Evolutionary conservation across 2,113 vertebrate species (phyloP).

Genomic region (Thamnophis sirtalis): DNA sequence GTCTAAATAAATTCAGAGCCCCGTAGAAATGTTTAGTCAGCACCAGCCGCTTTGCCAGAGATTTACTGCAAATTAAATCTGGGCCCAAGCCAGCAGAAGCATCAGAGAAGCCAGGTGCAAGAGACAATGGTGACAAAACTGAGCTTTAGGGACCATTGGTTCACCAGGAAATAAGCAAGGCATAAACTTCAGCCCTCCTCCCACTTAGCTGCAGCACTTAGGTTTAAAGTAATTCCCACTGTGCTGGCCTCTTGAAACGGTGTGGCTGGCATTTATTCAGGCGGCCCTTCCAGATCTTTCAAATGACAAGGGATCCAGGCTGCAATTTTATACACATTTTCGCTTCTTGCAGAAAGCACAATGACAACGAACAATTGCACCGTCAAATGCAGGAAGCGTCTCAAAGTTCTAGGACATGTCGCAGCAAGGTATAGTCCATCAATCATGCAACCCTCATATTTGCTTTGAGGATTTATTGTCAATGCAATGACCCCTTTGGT

Average conservation of each 20-base stretch:
- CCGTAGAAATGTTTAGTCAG: conserved; percentile 41
- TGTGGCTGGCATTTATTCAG: not conserved
- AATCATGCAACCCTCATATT: not conserved
- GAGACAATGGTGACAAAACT: not conserved
- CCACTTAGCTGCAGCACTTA: not conserved
- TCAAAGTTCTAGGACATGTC: not conserved
- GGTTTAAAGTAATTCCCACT: not conserved
- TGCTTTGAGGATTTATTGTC: not conserved
- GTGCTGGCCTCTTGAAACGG: not conserved
- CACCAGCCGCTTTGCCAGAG: conserved; percentile 29
- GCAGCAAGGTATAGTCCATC: not conserved
- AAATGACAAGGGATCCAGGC: not conserved
- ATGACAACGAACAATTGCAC: not conserved
- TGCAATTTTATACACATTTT: not conserved
- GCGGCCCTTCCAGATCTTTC: not conserved
- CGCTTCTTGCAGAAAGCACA: not conserved
- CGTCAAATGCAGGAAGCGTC: not conserved
- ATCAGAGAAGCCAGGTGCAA: not conserved
- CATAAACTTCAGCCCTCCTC: not conserved
- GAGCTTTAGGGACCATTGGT: not conserved
- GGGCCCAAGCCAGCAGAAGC: not conserved
- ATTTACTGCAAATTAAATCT: conserved; percentile 58
- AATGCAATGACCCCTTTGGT: not conserved
- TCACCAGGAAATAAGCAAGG: not conserved
- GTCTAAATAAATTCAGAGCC: conserved; percentile 35